Evolutionary conservation across 2,888 invertebrate genomes (phyloP), one percentile per base, ranked within the genome.

Genomic region (Marasmarcha lunaedactyla): DNA sequence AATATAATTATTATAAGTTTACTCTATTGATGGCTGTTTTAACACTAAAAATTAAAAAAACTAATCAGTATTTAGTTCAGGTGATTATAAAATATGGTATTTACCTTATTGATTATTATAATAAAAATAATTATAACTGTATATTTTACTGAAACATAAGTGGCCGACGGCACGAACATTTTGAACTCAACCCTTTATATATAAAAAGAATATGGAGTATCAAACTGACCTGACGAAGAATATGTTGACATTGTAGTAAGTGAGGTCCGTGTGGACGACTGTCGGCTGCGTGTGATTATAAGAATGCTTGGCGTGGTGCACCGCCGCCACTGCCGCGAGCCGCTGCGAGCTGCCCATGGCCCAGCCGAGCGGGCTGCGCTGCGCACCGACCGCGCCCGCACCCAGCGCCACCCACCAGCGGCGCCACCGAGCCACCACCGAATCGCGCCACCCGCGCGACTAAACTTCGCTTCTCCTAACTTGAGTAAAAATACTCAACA

Each of bases 161-260:
- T n/a, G n/a, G n/a, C n/a, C n/a, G n/a, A n/a, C n/a, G n/a, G n/a
- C n/a, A n/a, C n/a, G n/a, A n/a, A n/a, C n/a, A n/a, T n/a, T n/a
- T n/a, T n/a, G n/a, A n/a, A n/a, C n/a, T n/a, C n/a, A n/a, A n/a
- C n/a, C n/a, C n/a, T n/a, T n/a, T n/a, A n/a, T n/a, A n/a, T n/a
- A n/a, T n/a, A n/a, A n/a, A n/a, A n/a, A n/a, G n/a, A n/a, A n/a
- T n/a, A n/a, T n/a, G n/a, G n/a, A n/a, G n/a, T n/a, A n/a, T n/a
- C n/a, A n/a, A n/a, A n/a, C 89, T 85, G 70, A 92, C 92, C 92
- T 92, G 73, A 92, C 90, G 52, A 93, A 87, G 54, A 92, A 85
- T 50, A 92, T 85, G 72, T 92, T 92, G 59, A 79, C 59, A 41
- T 65, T 70, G 49, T 67, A 76, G 42, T 70, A 61, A 37, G 83